Base-by-base conservation (phyloP, 2,113 vertebrate species). In the Rhinopomastus cyanomelas region DNA sequence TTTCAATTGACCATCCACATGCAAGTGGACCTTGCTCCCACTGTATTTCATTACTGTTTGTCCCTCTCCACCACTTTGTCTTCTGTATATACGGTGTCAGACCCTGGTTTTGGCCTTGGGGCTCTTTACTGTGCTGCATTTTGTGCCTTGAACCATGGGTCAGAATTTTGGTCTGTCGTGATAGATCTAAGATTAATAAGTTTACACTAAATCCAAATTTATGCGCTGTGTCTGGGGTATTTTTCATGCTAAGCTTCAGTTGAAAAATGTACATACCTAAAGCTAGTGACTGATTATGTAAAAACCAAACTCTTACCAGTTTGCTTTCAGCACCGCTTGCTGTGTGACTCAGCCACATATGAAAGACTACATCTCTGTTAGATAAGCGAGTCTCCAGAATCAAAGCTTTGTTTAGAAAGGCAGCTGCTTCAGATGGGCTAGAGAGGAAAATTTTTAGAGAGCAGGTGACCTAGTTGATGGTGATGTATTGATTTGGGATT, bases 171-270 rank as follows among this genome's bases (percentile, higher is more conserved):
- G 23, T 92, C 7, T 0, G 36, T 75, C 21, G 22, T 37, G 39
- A 39, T 57, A 48, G 26, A 61, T 61, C 61, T 64, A 39, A 73
- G 66, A 42, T 49, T 48, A 56, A 67, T 88, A 79, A 22, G 65
- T 90, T 73, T 37, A 65, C 26, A 62, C 48, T 64, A 27, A 77
- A 80, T 87, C 18, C 82, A 69, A 73, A 85, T 49, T 67, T 16
- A 76, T 85, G 37, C 44, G 16, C 80, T 93, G 19, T 69, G 46
- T 73, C 84, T 78, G 11, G 44, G 11, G 44, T 87, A 87, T 71
- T 55, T 87, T 96, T 93, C 52, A 84, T 69, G 37, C 62, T 79
- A 78, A 94, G 96, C 93, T 90, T 34, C 89, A 73, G 32, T 89
- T 39, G 64, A 90, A 94, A 95, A 92, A 87, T 86, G 2, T 62